Percentiles rank a stretch among this genome's conserved stretches.
Conservation (phyloP, 2,113 vertebrate genomes). For the Montifringilla adamsi region DNA sequence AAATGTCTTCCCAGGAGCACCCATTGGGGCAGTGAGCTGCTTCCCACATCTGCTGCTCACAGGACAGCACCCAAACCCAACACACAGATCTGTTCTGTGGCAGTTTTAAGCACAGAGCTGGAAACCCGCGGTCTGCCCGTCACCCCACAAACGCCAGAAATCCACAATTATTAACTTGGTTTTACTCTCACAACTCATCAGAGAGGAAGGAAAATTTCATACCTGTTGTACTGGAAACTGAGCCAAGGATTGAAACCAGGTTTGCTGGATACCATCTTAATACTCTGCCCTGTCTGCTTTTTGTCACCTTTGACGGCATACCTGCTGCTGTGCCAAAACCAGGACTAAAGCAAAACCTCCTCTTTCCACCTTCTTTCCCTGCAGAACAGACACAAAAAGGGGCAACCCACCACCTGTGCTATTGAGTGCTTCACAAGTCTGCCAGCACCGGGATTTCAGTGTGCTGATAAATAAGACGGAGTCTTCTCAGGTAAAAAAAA, state of each 20-base stretch:
- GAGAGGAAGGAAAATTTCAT: constrained; percentile 34
- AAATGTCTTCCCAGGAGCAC: not conserved
- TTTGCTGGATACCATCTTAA: constrained; percentile 20
- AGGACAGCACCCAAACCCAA: not conserved
- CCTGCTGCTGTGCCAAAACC: not conserved
- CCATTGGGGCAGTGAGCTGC: not conserved
- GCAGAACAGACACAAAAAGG: not conserved
- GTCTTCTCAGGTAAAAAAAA: not conserved
- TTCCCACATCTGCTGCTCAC: not conserved
- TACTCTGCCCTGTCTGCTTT: constrained; percentile 1
- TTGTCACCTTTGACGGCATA: not conserved
- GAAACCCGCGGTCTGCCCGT: not conserved
- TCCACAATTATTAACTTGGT: not conserved
- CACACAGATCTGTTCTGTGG: not conserved
- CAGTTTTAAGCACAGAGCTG: not conserved
- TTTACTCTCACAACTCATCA: constrained; percentile 26
- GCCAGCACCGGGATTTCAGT: not conserved
- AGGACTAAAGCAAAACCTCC: not conserved
- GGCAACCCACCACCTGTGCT: constrained; percentile 18
- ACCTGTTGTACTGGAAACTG: constrained; percentile 31
- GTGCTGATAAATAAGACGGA: not conserved
- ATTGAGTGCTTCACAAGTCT: not conserved
- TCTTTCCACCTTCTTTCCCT: not conserved
- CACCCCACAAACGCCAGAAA: not conserved
- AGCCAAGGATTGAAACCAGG: constrained; percentile 15